Evolutionary conservation across 2,797 vertebrate species (phyloP).

Genomic region (Lateolabrax maculatus): DNA sequence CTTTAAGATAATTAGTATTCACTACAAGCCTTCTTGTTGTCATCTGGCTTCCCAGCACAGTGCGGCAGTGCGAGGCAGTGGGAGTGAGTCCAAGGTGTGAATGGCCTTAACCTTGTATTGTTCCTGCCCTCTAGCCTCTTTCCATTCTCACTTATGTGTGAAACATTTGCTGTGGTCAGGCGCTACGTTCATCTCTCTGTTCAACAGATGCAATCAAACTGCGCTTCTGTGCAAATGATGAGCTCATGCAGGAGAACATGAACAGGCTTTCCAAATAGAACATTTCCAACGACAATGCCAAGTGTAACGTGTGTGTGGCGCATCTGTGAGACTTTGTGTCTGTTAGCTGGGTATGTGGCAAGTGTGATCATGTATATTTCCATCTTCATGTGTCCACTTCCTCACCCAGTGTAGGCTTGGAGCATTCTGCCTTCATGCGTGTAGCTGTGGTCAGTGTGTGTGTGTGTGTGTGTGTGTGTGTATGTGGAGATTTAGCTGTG

Average conservation of each 20-base stretch:
- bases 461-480: too few relatives aligned
- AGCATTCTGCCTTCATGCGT: slow-evolving; percentile 2
- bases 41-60: slow-evolving; percentile 34
- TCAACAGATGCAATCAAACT: slow-evolving; percentile 20
- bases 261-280: slow-evolving; percentile 33
- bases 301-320: slow-evolving; percentile 1
- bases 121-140: slow-evolving; percentile 41
- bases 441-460: slow-evolving; percentile 27
- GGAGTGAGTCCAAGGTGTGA: slow-evolving; percentile 38
- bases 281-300: slow-evolving; percentile 50
- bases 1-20: slow-evolving; percentile 68
- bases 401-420: not conserved
- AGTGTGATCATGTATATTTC: not conserved
- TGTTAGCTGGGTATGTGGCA: not conserved
- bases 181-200: not conserved
- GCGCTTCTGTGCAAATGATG: slow-evolving; percentile 39
- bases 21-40: slow-evolving; percentile 14
- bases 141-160: slow-evolving; percentile 41
- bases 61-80: slow-evolving; percentile 39
- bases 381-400: not conserved
- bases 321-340: slow-evolving; percentile 7
- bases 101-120: slow-evolving; percentile 54
- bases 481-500: slow-evolving; percentile 21
- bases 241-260: slow-evolving; percentile 50
- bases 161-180: slow-evolving; percentile 45